Conservation (phyloP, 92 coral and sea anemone species). For the Heteractis magnifica region DNA sequence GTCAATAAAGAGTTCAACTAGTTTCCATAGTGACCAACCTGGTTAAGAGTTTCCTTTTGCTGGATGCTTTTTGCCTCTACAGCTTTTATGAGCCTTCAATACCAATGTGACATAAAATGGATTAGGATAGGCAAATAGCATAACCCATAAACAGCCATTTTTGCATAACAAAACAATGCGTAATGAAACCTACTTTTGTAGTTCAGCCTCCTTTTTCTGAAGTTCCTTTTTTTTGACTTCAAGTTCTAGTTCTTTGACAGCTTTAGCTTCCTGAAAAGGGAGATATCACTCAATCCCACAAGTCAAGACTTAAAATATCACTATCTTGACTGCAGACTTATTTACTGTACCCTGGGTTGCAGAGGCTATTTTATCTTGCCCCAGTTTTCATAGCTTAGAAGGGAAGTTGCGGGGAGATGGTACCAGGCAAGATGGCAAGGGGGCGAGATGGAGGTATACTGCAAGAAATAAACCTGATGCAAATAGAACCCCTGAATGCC, state of each 20-base stretch:
- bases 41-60: slow-evolving; percentile 16
- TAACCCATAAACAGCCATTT: too few species aligned
- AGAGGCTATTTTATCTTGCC: too few species aligned
- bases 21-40: slow-evolving; percentile 12
- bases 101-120: neutral
- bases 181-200: slow-evolving; percentile 47
- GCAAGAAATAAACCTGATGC: too few species aligned
- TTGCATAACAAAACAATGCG: neutral
- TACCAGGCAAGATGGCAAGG: too few species aligned
- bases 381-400: too few species aligned
- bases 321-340: too few species aligned
- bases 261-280: slow-evolving; percentile 51
- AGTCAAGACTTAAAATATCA: neutral
- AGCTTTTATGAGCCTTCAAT: slow-evolving; percentile 7
- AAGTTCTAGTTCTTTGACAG: slow-evolving; percentile 42
- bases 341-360: too few species aligned
- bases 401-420: too few species aligned
- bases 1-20: too few species aligned
- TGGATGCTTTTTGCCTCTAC: slow-evolving; percentile 32
- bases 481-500: too few species aligned
- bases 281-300: neutral
- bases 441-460: too few species aligned
- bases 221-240: slow-evolving; percentile 56
- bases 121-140: too few species aligned
- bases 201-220: slow-evolving; percentile 70